Conservation (phyloP, 1,140 invertebrate genomes). For the Drosophila jambulina region DNA sequence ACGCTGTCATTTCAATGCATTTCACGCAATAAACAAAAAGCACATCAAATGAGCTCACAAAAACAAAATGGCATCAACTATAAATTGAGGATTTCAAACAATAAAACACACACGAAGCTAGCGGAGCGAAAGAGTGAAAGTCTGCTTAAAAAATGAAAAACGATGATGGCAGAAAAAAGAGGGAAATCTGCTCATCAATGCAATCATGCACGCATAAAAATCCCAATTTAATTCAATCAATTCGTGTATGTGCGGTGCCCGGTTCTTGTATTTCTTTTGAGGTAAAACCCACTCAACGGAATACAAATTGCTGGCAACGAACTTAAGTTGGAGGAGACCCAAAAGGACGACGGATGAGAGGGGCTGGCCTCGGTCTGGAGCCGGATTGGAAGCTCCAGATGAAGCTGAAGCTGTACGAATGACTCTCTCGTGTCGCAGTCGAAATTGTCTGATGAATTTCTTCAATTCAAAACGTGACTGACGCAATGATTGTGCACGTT, state of each 20-base stretch:
- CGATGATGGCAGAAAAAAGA: slow-evolving; percentile 6
- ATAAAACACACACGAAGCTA: slow-evolving; percentile 53
- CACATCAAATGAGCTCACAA: slow-evolving; percentile 25
- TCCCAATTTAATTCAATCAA: slow-evolving; percentile 81
- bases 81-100: slow-evolving; percentile 60
- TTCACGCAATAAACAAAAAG: slow-evolving; percentile 50
- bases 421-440: slow-evolving; percentile 47
- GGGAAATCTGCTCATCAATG: slow-evolving; percentile 66
- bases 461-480: slow-evolving; percentile 82
- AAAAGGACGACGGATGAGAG: slow-evolving; percentile 8
- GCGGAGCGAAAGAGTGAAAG: slow-evolving; percentile 10
- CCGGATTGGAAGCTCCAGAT: slow-evolving; percentile 4
- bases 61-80: slow-evolving; percentile 52
- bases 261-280: slow-evolving; percentile 30
- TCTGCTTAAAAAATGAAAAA: not conserved
- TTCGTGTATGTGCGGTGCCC: slow-evolving; percentile 37
- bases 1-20: slow-evolving; percentile 40
- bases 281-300: slow-evolving; percentile 51
- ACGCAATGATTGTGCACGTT: slow-evolving; percentile 80
- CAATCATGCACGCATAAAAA: slow-evolving; percentile 78
- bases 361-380: slow-evolving; percentile 9
- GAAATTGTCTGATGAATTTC: slow-evolving; percentile 79
- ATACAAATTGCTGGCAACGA: slow-evolving; percentile 65
- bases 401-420: slow-evolving; percentile 37
- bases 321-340: slow-evolving; percentile 33